Base-by-base conservation (phyloP, 2,113 vertebrate genomes). In the Sinocyclocheilus rhinocerous region DNA sequence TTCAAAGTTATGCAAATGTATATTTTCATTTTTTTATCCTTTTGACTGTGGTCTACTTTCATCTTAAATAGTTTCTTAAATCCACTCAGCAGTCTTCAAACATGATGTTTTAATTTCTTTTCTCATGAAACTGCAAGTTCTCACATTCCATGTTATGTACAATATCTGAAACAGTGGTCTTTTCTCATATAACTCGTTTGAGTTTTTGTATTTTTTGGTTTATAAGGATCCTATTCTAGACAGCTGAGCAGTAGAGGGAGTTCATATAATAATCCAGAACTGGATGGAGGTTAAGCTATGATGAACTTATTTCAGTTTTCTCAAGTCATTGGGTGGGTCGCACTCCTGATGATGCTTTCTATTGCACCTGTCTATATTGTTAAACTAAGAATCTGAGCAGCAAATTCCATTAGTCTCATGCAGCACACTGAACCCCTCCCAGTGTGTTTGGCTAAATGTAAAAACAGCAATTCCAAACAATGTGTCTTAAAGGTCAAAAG, bases 401-500 rank as follows among this genome's bases (percentile, higher is more conserved):
- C 42, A 2, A 2, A 45, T 45, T 45, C 9, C 42, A 45, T 6
- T n/a, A 0, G 11, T 48, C n/a, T 76, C 72, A 48, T n/a, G 12
- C 16, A 61, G 0, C 33, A 63, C 57, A 8, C 57, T 13, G 22
- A 39, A 39, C 36, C 57, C 18, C 33, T 63, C 33, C 77, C 78
- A 79, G 33, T 39, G 22, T 61, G 61, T 57, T 79, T 79, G 55
- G 39, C 29, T 59, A 61, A 59, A 79, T 80, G 77, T 80, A 42
- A 61, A 80, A 61, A n/a, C 0, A 8, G 26, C 36, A 36, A 57
- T 48, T 75, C 22, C 18, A 48, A 75, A 48, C 42, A 75, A 78
- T 59, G 57, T 63, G 22, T 26, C 33, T 63, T 11, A 80, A 80
- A 61, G 22, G 57, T 76, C 42, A 50, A 59, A 57, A 42, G 52